phyloP scores from a whole-genome alignment of 2,888 invertebrate species.

The Epirrhoe alternata region DNA sequence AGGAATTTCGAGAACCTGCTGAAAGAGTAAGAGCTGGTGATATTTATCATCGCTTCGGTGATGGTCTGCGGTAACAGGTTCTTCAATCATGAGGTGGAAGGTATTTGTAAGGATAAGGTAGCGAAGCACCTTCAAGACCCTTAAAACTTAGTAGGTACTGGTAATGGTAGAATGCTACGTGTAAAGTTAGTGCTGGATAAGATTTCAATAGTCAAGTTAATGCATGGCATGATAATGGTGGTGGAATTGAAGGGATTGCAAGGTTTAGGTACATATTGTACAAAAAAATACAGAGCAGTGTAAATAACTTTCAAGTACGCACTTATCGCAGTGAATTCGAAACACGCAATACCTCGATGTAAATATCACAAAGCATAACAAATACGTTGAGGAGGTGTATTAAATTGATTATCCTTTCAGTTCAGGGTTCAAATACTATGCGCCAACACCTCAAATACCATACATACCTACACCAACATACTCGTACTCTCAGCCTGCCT shows the following conservation, averaged over 20 bases:
- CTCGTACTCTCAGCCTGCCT: conserved; percentile 6
- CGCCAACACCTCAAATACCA: conserved; percentile 31
- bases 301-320: not conserved
- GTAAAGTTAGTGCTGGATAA: not conserved
- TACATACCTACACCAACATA: conserved; percentile 24
- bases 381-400: conserved; percentile 13
- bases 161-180: too few relatives aligned
- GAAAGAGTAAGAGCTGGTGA: conserved; percentile 69
- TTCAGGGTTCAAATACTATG: conserved; percentile 27
- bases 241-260: not conserved
- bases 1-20: conserved; percentile 66
- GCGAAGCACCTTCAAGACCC: not conserved
- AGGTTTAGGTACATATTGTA: not conserved
- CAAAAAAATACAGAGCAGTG: not conserved
- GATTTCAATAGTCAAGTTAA: not conserved
- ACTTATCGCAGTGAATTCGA: not conserved
- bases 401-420: conserved; percentile 40
- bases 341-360: conserved; percentile 17
- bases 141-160: not conserved
- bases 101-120: conserved; percentile 1
- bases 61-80: conserved; percentile 47
- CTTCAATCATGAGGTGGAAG: conserved; percentile 30
- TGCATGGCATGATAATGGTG: conserved; percentile 4
- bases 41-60: conserved; percentile 66
- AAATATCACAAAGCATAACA: conserved; percentile 16